Base-by-base conservation (phyloP, 30 jellyfish, hydroid and myxozoan species). In the Catostylus mosaicus region DNA sequence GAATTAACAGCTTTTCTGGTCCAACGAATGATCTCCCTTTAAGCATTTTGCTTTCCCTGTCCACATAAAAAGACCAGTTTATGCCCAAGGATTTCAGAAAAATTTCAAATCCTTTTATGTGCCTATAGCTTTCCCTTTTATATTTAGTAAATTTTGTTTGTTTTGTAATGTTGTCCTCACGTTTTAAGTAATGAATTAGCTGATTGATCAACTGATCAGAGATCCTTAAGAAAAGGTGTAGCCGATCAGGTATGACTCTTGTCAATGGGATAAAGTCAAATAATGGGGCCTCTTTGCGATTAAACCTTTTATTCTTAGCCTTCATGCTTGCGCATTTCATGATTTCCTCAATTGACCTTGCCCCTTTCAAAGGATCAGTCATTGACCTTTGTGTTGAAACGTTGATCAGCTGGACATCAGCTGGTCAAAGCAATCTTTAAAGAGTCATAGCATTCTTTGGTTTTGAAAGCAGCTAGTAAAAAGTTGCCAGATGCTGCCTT, bases 361-460 rank as follows among this genome's bases (percentile, higher is more conserved):
- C 54, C 11, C 54, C 77, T 65, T 65, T 36, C 77, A 65, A 22
- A 36, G 30, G 16, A 29, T 32, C 50, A 3, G 30, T 29, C 77
- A 26, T 65, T 65, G 77, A n/a, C n/a, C n/a, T n/a, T 43, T 16
- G 52, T 65, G 77, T 65, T 26, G 52, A 22, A 65, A 32, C 60
- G 77, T 65, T 65, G 51, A 23, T 65, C 52, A 32, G 77, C 33
- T 0, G 77, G 52, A 12, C 77, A 65, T 65, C n/a, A 22, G 77
- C 77, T 43, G 18, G 1, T 29, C n/a, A 65, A 32, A 22, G 77
- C 33, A 18, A 23, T 65, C 27, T 65, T 0, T 23, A 32, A 10
- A 2, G 24, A 0, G 30, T 65, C 77, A 65, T 65, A 65, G 4
- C 54, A 23, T 43, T 65, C 77, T 26, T 48, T 22, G 18, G 34